Evolutionary conservation across 64 coral and sea anemone genomes (phyloP).

Genomic region (Stylophora pistillata): DNA sequence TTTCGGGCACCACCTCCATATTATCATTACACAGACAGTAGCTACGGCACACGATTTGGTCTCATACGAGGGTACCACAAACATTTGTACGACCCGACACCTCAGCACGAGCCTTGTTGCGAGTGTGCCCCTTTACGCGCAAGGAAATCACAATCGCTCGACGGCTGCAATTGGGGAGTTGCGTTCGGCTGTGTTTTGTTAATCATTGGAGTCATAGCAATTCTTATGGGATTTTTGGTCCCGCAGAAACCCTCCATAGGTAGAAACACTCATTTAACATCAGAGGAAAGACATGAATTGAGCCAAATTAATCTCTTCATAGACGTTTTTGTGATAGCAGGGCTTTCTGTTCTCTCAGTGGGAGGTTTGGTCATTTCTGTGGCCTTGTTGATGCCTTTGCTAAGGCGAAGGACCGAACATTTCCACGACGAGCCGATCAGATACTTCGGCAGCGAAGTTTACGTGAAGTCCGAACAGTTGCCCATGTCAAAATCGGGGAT

Average conservation of each 20-base stretch:
- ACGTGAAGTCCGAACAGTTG: slow-evolving; percentile 76
- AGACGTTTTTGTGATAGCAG: slow-evolving; percentile 79
- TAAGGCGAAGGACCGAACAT: slow-evolving; percentile 27
- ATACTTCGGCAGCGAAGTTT: slow-evolving; percentile 71
- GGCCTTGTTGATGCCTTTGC: slow-evolving; percentile 63
- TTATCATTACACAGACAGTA: slow-evolving; percentile 4
- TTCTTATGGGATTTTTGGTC: slow-evolving; percentile 79
- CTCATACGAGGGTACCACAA: slow-evolving; percentile 90
- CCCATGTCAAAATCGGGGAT: slow-evolving; percentile 22
- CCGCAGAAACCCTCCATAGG: slow-evolving; percentile 50
- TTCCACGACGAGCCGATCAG: slow-evolving; percentile 30
- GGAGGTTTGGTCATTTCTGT: slow-evolving; percentile 68
- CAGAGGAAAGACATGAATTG: slow-evolving; percentile 46
- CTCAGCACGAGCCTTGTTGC: slow-evolving; percentile 52
- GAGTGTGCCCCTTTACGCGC: slow-evolving; percentile 33
- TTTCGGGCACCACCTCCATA: neutral
- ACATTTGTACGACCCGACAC: slow-evolving; percentile 80
- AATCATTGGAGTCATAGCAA: slow-evolving; percentile 71
- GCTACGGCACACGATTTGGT: slow-evolving; percentile 58
- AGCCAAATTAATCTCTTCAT: slow-evolving; percentile 56
- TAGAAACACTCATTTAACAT: slow-evolving; percentile 9
- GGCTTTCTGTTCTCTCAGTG: slow-evolving; percentile 68
- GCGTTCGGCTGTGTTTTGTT: slow-evolving; percentile 60
- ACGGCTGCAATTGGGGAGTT: slow-evolving; percentile 75
- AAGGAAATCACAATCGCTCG: neutral